Percentiles rank a stretch among this genome's conserved stretches.
phyloP scores from a whole-genome alignment of 2,797 vertebrate species.

The Ctenopoma multispine region DNA sequence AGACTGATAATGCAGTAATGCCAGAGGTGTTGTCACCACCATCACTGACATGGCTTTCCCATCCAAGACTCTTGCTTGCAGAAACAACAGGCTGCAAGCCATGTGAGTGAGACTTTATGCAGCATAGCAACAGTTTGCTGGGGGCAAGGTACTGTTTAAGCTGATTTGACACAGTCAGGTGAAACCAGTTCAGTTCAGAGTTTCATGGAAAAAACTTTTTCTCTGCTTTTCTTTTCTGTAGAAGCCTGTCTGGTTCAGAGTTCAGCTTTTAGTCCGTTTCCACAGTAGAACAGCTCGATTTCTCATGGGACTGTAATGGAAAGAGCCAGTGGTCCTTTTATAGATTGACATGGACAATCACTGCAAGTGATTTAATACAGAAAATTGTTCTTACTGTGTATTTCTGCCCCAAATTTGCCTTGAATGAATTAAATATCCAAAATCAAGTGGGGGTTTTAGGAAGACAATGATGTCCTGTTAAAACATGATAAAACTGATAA shows the following conservation, averaged over 20 bases:
- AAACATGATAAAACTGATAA: too few relatives aligned
- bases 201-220: conserved; percentile 26
- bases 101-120: conserved; percentile 56
- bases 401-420: background rate
- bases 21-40: conserved; percentile 51
- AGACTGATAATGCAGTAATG: conserved; percentile 61
- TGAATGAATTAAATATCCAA: background rate
- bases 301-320: background rate
- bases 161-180: conserved; percentile 72
- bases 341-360: background rate
- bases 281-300: background rate
- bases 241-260: conserved; percentile 9
- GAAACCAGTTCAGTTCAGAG: conserved; percentile 53
- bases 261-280: conserved; percentile 1
- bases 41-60: conserved; percentile 51
- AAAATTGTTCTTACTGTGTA: background rate
- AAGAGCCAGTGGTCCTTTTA: background rate
- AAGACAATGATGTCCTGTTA: background rate
- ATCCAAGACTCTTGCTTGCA: conserved; percentile 43
- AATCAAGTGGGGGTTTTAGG: background rate
- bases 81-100: conserved; percentile 61
- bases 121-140: conserved; percentile 63
- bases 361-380: background rate
- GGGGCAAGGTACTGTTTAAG: conserved; percentile 53
- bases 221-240: conserved; percentile 6